Base-by-base conservation (phyloP, 2,888 invertebrate species). In the Ellobium chinense region DNA sequence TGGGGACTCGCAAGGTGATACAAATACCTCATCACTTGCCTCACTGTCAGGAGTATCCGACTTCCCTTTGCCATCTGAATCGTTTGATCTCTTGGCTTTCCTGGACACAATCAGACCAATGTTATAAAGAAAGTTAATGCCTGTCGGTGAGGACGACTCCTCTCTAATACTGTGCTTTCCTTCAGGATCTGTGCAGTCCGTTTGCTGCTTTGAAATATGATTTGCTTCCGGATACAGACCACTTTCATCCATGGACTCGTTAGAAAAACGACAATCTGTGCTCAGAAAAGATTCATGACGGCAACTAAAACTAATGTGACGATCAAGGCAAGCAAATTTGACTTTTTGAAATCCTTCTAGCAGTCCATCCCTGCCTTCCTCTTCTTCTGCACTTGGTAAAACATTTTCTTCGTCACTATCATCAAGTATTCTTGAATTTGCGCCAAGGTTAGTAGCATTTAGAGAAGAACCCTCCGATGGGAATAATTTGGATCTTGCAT, bases 91-190 rank as follows among this genome's bases (percentile, higher is more conserved):
- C 14, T 68, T 77, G 7, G 54, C 72, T 27, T 62, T 78, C n/a
- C 36, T 63, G 34, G 78, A 72, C 29, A 78, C 70, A 12, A 72
- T 72, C 12, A 78, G 56, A 18, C 78, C 78, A 39, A 78, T 72
- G 36, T 78, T 70, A 58, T 78, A 78, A 27, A 78, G 24, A 27
- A 78, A 72, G 39, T 77, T 68, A 7, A 68, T 60, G 24, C 69
- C 77, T 58, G 68, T 37, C 3, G 36, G 68, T 27, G 66, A 63
- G 0, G 76, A 36, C 0, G 34, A 54, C 34, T 31, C 34, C 1
- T 76, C 66, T 31, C 56, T 56, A 2, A 9, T 34, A 34, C 14
- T 54, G 31, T 54, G 29, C 34, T 70, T 54, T 24, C 27, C 24
- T 5, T 18, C 36, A 29, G 60, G 18, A 46, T 46, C 46, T n/a